Base-by-base conservation (phyloP, 1,140 invertebrate species). In the Apolygus lucorum region DNA sequence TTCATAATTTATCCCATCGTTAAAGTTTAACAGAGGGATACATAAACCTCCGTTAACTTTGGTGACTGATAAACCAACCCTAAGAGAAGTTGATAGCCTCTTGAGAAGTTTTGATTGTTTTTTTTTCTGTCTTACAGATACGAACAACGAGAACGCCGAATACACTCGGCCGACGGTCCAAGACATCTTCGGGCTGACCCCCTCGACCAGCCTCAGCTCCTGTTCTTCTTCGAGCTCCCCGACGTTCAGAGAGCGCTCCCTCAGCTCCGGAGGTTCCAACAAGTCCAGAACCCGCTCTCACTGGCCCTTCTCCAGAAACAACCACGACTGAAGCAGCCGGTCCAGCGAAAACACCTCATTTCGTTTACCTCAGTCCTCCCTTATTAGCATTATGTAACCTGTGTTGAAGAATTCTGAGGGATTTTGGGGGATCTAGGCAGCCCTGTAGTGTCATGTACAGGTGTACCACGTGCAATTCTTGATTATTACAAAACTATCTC, bases 111-210 rank as follows among this genome's bases (percentile, higher is more conserved):
- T 49, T 49, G 34, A 49, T 17, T 8, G 17, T 17, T 8, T 49
- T 11, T 49, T 17, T 49, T 11, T 49, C 14, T 54, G 68, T 81
- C 79, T 81, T 75, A 78, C 79, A 29, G 76, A 81, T 27, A 76
- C 78, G 70, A 75, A 76, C 22, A 65, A 59, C 28, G 67, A 70
- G 11, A 64, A 72, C 59, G 17, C 62, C 26, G 77, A 78, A 54
- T 79, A 76, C 17, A 73, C 76, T 11, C 76, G 80, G 52, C 78
- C 79, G 66, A 79, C 78, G 21, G 80, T 82, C 52, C 80, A 82
- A 69, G 81, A 82, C 65, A 81, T 82, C 28, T 82, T 82, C 73
- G 79, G 79, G 63, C 76, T 82, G 21, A 79, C 80, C 26, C 79
- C 81, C 17, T 80, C 78, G 62, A 80, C 80, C 4, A 81, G 80